phyloP scores from a whole-genome alignment of 2,797 vertebrate species.

The Buceros bicornis region DNA sequence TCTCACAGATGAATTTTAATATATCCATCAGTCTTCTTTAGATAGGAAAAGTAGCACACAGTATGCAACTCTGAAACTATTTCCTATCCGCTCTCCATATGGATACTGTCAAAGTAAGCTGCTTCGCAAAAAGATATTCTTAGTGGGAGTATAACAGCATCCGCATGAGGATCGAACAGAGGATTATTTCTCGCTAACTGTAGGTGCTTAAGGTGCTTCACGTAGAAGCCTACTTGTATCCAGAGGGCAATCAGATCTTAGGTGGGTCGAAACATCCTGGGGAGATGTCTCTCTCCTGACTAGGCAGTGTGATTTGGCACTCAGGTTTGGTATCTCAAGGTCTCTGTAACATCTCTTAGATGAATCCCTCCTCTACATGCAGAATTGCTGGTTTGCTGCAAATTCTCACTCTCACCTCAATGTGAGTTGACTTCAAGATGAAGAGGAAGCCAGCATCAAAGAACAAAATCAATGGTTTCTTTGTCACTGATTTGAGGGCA shows the following conservation, averaged over 20 bases:
- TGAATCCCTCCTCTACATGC: not conserved
- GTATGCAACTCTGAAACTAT: constrained; percentile 38
- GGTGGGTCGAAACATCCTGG: not conserved
- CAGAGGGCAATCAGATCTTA: constrained; percentile 44
- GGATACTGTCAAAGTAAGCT: constrained; percentile 52
- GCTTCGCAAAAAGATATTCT: constrained; percentile 62
- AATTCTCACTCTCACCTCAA: not conserved
- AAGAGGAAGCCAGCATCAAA: constrained; percentile 9
- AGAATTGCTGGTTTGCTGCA: not conserved
- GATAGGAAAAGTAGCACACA: constrained; percentile 58
- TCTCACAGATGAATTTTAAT: constrained; percentile 62
- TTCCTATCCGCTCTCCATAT: constrained; percentile 63
- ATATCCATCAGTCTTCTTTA: constrained; percentile 33
- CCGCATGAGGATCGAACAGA: not conserved
- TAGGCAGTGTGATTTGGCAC: constrained; percentile 6
- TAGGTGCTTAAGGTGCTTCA: constrained; percentile 50
- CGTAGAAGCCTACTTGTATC: not conserved
- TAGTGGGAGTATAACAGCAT: constrained; percentile 35
- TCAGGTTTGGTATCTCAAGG: not conserved
- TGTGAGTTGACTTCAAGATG: not conserved
- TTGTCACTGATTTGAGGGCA: constrained; percentile 36
- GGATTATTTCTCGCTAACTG: not conserved
- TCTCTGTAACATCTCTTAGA: not conserved
- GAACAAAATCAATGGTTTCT: constrained; percentile 18
- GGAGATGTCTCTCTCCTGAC: constrained; percentile 9